A percentile compares a stretch with the other conserved stretches of the same genome.
Evolutionary conservation across 1,140 invertebrate genomes (phyloP).

Genomic region (Leptinotarsa undecemlineata): DNA sequence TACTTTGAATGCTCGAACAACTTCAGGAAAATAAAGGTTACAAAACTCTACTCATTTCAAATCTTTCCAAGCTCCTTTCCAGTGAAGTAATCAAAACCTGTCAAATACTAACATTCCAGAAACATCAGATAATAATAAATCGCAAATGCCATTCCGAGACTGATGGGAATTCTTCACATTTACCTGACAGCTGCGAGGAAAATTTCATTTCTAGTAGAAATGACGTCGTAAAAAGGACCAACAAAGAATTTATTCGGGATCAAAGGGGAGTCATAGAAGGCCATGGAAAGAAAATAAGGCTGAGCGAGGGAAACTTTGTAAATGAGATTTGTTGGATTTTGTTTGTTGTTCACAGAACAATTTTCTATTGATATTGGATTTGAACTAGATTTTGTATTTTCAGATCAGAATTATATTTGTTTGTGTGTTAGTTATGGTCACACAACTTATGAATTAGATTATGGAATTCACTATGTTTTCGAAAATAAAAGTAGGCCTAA

Average conservation of each 20-base stretch:
- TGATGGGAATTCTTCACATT: conserved; percentile 42
- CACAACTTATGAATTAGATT: too few relatives aligned
- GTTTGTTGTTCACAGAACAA: conserved; percentile 37
- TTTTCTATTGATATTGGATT: conserved; percentile 11
- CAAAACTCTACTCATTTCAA: too few relatives aligned
- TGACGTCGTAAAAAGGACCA: conserved; percentile 38
- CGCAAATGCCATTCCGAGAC: conserved; percentile 31
- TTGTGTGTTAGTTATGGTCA: too few relatives aligned
- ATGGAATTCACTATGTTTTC: too few relatives aligned
- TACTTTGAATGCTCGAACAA: too few relatives aligned
- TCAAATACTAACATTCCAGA: conserved; percentile 21
- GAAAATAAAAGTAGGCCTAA: too few relatives aligned
- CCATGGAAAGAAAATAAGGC: conserved; percentile 9
- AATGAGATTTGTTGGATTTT: conserved; percentile 45
- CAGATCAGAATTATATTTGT: neutral
- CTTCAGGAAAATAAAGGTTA: too few relatives aligned
- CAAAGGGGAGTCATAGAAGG: conserved; percentile 15
- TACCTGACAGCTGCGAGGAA: conserved; percentile 42
- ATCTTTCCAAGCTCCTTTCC: too few relatives aligned
- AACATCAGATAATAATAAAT: conserved; percentile 37
- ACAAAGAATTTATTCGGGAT: conserved; percentile 39
- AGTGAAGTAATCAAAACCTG: neutral
- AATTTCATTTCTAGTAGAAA: conserved; percentile 43
- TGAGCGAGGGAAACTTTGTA: conserved; percentile 37
- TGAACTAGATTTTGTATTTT: conserved; percentile 23